Evolutionary conservation across 1,140 invertebrate genomes (phyloP), one percentile per base, ranked within the genome.

Genomic region (Atta colombica): DNA sequence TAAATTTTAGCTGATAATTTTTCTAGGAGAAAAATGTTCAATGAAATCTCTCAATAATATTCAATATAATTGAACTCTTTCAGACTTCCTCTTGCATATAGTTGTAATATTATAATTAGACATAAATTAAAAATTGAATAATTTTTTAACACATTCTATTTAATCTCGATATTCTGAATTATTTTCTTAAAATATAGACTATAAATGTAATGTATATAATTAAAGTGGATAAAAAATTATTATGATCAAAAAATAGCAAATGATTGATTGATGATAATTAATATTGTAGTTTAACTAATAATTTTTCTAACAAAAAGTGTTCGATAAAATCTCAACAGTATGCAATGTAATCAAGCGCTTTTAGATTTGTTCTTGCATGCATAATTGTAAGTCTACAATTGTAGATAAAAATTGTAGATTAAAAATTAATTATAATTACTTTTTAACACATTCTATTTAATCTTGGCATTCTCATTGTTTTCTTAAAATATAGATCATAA

Each of bases 401-500:
- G n/a, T 39, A 51, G 51, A 69, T 31, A 39, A 66, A 28, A 28
- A 28, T 28, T 28, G 28, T 28, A 2, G 28, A 66, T 78, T 18
- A 39, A 77, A 8, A 60, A 74, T 53, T 12, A 12, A 18, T 77
- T 61, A 12, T 77, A 77, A 77, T 28, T 58, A 35, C n/a, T 58
- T 58, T 58, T 21, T 39, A 75, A 39, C 21, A 66, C 7, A 8
- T 77, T 74, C 8, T 55, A 55, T 58, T 74, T 58, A 14, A 51
- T n/a, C 4, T 3, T 31, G 14, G 3, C 1, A 71, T n/a, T 55
- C 3, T 31, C 8, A 28, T 35, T 3, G 12, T 31, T 72, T 8
- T 16, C 21, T 51, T 18, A 51, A 71, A 55, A 16, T 58, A 21
- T 66, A 18, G 8, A 74, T 55, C 8, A 8, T 10, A n/a, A 74